These are phyloP conservation scores for Scrobipalpa costella DNA, from an alignment of 2,888 invertebrate species.

Conservation along the genomic window DNA sequence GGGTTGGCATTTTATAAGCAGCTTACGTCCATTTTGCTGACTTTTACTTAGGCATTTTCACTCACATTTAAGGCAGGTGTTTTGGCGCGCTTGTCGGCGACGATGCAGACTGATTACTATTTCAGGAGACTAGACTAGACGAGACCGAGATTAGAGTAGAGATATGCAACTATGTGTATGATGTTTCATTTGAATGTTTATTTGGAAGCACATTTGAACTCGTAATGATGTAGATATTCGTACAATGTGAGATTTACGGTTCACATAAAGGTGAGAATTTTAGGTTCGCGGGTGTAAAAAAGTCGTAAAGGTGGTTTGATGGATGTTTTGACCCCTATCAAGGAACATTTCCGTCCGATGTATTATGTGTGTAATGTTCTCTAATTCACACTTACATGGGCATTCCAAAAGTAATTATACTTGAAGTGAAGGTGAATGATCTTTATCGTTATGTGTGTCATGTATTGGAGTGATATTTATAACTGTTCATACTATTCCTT, in stretches of 20 bases:
- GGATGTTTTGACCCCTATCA: slow-evolving; percentile 16
- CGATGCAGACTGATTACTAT: background rate
- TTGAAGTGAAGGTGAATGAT: too few relatives aligned
- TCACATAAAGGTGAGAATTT: slow-evolving; percentile 13
- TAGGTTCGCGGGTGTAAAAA: slow-evolving; percentile 14
- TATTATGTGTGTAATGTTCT: slow-evolving; percentile 1
- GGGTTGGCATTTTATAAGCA: background rate
- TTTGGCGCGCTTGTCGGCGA: background rate
- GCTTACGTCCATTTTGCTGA: slow-evolving; percentile 4
- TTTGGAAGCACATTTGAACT: slow-evolving; percentile 10
- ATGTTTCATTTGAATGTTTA: background rate
- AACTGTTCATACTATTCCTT: too few relatives aligned
- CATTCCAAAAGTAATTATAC: background rate
- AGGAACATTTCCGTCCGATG: slow-evolving; percentile 1
- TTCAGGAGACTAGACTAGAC: slow-evolving; percentile 2
- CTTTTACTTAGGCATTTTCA: background rate
- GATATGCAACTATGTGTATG: background rate
- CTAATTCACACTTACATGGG: background rate
- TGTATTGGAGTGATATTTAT: too few relatives aligned
- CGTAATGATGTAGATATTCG: slow-evolving; percentile 3
- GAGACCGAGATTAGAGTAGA: background rate
- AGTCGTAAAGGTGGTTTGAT: slow-evolving; percentile 20
- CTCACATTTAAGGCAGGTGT: slow-evolving; percentile 7
- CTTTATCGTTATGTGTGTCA: too few relatives aligned
- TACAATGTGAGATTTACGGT: slow-evolving; percentile 12